Conservation (phyloP, 2,113 vertebrate genomes). For the Caracal caracal region DNA sequence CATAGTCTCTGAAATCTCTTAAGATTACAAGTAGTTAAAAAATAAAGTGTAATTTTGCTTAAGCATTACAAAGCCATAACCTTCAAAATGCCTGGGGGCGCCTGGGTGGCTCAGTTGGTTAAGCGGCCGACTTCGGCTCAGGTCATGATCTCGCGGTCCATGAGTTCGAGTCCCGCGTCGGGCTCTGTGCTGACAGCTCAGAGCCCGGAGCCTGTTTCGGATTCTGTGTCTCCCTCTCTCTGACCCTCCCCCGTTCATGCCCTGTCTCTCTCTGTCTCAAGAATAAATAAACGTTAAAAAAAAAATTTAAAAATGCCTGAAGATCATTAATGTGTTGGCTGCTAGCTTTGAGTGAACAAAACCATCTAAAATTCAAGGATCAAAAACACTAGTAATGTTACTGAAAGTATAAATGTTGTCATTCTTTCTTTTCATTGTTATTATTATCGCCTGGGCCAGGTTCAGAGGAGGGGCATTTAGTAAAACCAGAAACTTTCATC, state of each 20-base stretch:
- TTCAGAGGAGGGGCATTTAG: background rate
- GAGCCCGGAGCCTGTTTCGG: no score
- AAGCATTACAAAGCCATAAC: background rate
- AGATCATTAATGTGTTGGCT: background rate
- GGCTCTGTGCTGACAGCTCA: no score
- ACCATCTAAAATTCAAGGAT: background rate
- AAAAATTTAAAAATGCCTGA: background rate
- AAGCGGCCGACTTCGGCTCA: no score
- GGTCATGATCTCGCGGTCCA: no score
- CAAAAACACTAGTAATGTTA: background rate
- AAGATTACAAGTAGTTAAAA: background rate
- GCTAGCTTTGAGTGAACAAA: background rate
- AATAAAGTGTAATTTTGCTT: slow-evolving; percentile 31
- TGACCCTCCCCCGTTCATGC: no score
- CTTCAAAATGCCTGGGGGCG: background rate
- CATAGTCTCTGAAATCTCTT: background rate
- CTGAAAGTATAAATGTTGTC: background rate
- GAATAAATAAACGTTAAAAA: no score
- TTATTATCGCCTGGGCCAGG: background rate
- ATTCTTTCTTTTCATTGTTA: background rate
- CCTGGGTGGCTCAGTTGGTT: no score
- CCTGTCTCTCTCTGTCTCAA: no score
- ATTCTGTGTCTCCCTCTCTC: no score
- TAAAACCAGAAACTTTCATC: background rate
- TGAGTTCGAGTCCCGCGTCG: no score